Evolutionary conservation across 1,140 invertebrate species (phyloP).

Genomic region (Pectinophora gossypiella): DNA sequence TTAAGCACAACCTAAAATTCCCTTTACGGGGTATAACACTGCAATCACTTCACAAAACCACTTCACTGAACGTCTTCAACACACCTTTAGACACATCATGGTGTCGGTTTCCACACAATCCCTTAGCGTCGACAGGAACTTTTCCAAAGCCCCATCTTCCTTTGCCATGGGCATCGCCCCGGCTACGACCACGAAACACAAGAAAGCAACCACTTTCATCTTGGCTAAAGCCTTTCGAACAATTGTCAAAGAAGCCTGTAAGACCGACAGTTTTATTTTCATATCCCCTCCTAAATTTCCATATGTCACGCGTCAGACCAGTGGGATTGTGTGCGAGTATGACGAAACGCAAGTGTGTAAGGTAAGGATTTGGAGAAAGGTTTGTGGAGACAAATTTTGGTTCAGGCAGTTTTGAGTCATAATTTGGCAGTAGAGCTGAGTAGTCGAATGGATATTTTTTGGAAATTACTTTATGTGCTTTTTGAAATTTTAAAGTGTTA

Average conservation of each 20-base stretch:
- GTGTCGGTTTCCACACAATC: conserved; percentile 64
- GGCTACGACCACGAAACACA: conserved; percentile 37
- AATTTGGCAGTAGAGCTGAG: too few relatives aligned
- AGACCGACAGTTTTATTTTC: conserved; percentile 56
- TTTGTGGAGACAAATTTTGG: neutral
- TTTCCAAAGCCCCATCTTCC: conserved; percentile 52
- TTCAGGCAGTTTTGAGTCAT: too few relatives aligned
- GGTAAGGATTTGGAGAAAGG: conserved; percentile 6
- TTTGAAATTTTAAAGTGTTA: too few relatives aligned
- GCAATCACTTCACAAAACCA: conserved; percentile 21
- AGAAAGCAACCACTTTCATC: conserved; percentile 47
- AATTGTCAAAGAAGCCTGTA: conserved; percentile 53
- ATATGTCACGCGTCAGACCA: conserved; percentile 49
- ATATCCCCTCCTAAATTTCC: conserved; percentile 42
- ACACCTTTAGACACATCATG: conserved; percentile 66
- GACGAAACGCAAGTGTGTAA: conserved; percentile 40
- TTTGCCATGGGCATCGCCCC: conserved; percentile 45
- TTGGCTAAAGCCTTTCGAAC: conserved; percentile 36
- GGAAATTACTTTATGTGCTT: too few relatives aligned
- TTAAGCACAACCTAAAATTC: too few relatives aligned
- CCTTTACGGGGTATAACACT: too few relatives aligned
- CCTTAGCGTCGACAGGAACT: conserved; percentile 47
- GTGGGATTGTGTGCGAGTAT: conserved; percentile 21
- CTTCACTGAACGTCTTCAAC: conserved; percentile 51
- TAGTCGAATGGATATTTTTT: too few relatives aligned